A percentile compares a stretch with the other conserved stretches of the same genome.
These are phyloP conservation scores for Rhogogaster chlorosoma DNA, from an alignment of 2,888 invertebrate species.

Conservation along the genomic window DNA sequence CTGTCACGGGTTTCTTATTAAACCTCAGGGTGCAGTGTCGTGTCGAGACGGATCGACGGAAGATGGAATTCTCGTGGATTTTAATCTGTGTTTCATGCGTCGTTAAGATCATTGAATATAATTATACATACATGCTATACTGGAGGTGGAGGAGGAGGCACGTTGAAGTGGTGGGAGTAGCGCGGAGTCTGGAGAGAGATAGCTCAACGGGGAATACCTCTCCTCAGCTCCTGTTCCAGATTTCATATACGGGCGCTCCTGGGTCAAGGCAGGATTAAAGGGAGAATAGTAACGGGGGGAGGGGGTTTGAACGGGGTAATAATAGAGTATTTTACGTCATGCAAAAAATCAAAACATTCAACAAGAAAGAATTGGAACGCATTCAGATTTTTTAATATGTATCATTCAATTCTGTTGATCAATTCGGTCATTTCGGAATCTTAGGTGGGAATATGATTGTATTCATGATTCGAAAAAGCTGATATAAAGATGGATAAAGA, in stretches of 20 bases:
- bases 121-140: too few relatives aligned
- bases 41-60: not conserved
- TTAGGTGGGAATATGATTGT: too few relatives aligned
- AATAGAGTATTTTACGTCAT: not conserved
- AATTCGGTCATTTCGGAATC: too few relatives aligned
- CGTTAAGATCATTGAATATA: too few relatives aligned
- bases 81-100: too few relatives aligned
- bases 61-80: not conserved
- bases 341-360: not conserved
- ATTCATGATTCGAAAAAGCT: too few relatives aligned
- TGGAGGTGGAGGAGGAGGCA: not conserved
- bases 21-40: not conserved
- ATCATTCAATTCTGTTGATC: too few relatives aligned
- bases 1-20: not conserved
- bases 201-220: not conserved
- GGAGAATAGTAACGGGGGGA: not conserved
- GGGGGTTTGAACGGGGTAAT: not conserved
- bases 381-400: not conserved
- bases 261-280: too few relatives aligned
- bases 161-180: not conserved
- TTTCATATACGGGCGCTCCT: not conserved
- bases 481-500: too few relatives aligned
- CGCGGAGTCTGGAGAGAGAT: not conserved
- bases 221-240: not conserved
- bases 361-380: not conserved